Base-by-base conservation (phyloP, 2,113 vertebrate species). In the Lethenteron reissneri region DNA sequence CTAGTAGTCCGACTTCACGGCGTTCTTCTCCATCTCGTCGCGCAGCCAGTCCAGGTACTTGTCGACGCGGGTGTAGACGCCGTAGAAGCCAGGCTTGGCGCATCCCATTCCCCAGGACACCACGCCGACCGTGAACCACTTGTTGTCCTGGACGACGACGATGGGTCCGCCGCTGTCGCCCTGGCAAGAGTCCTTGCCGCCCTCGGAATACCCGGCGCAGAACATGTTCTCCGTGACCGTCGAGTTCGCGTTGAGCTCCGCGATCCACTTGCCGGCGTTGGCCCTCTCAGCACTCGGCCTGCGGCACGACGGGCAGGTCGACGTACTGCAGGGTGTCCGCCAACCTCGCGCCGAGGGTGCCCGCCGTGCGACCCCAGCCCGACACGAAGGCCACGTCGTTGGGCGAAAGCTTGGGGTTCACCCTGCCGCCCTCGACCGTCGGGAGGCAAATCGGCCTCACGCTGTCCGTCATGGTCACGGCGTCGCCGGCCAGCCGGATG, bases 371-470 rank as follows among this genome's bases (percentile, higher is more conserved):
- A 3, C 92, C 91, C 76, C 86, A 95, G 69, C 92, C 91, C 1
- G 91, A 89, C 64, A 91, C 81, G 0, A 89, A 88, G 56, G 87
- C 88, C 70, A 81, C 2, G 14, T 75, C 77, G 2, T 72, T 71
- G 0, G 68, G 70, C 0, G 8, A 0, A 1, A 83, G 80, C 64
- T 70, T 74, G 0, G 73, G 79, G 9, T 78, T 78, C 2, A 25
- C 57, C 4, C 76, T 79, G 13, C 76, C 41, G 6, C 12, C 2
- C 57, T 82, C 75, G 41, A 41, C 5, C 41, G 41, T 41, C 1
- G 91, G 89, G 41, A 97, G 85, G 75, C 92, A 97, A 75, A 97
- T 75, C 3, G 90, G 88, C 57, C 84, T 78, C 2, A 88, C 56
- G 5, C 82, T 75, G 15, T 78, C 79, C 10, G 84, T 80, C 12